A percentile compares a stretch with the other conserved stretches of the same genome.
Conservation (phyloP, 2,113 vertebrate genomes). For the Xerus inauris region DNA sequence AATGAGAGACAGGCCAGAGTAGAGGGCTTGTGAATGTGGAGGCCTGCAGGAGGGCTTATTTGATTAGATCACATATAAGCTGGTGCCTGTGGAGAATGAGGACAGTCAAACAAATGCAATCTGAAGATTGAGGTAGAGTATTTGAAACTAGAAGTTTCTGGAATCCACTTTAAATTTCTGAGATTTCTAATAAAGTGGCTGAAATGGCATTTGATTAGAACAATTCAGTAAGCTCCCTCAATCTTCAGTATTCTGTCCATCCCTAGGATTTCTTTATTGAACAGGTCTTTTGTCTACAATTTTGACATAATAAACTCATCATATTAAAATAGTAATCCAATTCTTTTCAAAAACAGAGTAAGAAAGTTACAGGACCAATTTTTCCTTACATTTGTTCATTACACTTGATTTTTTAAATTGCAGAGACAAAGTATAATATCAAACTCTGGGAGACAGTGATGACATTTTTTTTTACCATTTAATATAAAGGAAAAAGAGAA, state of each 20-base stretch:
- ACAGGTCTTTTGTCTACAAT: background rate
- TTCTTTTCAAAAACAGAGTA: background rate
- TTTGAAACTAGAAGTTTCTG: background rate
- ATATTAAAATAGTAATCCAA: background rate
- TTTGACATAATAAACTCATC: background rate
- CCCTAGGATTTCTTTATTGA: background rate
- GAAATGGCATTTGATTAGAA: background rate
- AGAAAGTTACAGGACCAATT: background rate
- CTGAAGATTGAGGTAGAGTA: background rate
- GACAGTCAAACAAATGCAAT: background rate
- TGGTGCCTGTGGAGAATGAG: background rate
- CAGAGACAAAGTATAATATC: background rate
- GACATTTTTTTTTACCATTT: no score
- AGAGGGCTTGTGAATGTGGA: background rate
- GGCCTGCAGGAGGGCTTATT: rapidly evolving
- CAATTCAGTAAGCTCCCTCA: background rate
- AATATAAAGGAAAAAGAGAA: no score
- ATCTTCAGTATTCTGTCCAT: background rate
- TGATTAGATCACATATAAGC: background rate
- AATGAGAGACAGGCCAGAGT: background rate
- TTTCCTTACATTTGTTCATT: background rate
- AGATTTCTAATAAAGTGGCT: background rate
- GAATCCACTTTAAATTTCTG: background rate
- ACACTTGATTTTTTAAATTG: background rate
- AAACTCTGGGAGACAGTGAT: background rate